phyloP scores from a whole-genome alignment of 2,797 vertebrate genomes.

The Notolabrus celidotus region DNA sequence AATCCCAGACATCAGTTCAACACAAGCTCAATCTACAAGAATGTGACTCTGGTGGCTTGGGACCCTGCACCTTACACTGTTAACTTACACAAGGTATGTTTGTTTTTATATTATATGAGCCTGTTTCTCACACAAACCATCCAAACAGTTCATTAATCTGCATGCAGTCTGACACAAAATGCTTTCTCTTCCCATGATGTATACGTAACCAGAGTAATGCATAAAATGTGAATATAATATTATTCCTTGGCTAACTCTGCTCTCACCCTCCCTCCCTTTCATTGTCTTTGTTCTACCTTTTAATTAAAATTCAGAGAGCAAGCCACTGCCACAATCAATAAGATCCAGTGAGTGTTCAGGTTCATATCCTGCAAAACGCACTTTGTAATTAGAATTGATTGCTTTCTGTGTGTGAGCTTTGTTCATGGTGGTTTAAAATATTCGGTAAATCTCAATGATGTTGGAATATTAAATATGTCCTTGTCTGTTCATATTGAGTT shows the following conservation, averaged over 20 bases:
- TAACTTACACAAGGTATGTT: constrained; percentile 91
- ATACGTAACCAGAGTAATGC: neutral
- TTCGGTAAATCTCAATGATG: constrained; percentile 1
- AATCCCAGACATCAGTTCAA: constrained; percentile 93
- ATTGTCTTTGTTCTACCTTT: constrained; percentile 9
- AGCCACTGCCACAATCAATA: neutral
- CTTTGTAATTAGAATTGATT: constrained; percentile 22
- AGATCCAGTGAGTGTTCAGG: neutral
- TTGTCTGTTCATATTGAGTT: neutral
- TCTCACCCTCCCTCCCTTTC: constrained; percentile 13
- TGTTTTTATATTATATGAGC: neutral
- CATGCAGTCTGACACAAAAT: no score
- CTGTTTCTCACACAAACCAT: neutral
- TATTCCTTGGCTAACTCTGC: neutral
- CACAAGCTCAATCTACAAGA: constrained; percentile 94
- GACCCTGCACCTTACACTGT: constrained; percentile 96
- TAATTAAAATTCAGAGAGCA: constrained; percentile 17
- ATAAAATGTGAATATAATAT: neutral
- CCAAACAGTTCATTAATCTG: neutral
- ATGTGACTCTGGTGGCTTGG: constrained; percentile 95
- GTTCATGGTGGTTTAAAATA: constrained; percentile 7
- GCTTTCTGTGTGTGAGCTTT: neutral
- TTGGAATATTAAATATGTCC: neutral
- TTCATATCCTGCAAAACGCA: constrained; percentile 9
- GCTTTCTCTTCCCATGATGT: no score